Conservation (phyloP, 2,797 vertebrate species). For the Meda fulgida region DNA sequence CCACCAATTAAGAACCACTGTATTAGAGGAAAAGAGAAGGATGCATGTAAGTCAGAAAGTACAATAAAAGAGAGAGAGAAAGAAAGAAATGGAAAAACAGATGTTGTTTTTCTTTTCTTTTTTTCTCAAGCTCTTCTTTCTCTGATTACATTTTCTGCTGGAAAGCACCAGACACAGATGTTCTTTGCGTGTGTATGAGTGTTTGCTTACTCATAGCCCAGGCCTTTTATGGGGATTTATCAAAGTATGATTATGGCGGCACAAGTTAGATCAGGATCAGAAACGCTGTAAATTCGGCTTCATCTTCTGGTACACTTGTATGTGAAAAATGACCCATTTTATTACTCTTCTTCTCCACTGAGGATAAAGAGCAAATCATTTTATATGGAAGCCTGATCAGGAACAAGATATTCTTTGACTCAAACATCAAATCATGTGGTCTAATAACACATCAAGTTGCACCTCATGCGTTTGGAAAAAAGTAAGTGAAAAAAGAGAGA, state of each 20-base stretch:
- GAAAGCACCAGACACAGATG: slow-evolving; percentile 33
- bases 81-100: background rate
- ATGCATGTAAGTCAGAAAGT: background rate
- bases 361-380: slow-evolving; percentile 48
- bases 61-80: background rate
- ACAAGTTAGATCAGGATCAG: slow-evolving; percentile 40
- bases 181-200: slow-evolving; percentile 5
- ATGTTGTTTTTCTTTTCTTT: background rate
- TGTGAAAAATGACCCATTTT: slow-evolving; percentile 30
- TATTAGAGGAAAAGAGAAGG: background rate
- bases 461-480: slow-evolving; percentile 19
- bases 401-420: slow-evolving; percentile 54
- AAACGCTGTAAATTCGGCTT: slow-evolving; percentile 35
- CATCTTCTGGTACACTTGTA: slow-evolving; percentile 33
- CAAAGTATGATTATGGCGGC: slow-evolving; percentile 27
- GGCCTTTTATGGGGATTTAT: slow-evolving; percentile 54
- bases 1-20: background rate
- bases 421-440: slow-evolving; percentile 44
- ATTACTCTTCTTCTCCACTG: slow-evolving; percentile 32
- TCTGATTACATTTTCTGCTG: slow-evolving; percentile 41
- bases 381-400: slow-evolving; percentile 48
- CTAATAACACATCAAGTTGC: slow-evolving; percentile 43
- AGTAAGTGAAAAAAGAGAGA: background rate
- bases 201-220: slow-evolving; percentile 3
- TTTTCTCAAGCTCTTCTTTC: background rate